Evolutionary conservation across 2,888 invertebrate species (phyloP).

Genomic region (Cenopis cana): DNA sequence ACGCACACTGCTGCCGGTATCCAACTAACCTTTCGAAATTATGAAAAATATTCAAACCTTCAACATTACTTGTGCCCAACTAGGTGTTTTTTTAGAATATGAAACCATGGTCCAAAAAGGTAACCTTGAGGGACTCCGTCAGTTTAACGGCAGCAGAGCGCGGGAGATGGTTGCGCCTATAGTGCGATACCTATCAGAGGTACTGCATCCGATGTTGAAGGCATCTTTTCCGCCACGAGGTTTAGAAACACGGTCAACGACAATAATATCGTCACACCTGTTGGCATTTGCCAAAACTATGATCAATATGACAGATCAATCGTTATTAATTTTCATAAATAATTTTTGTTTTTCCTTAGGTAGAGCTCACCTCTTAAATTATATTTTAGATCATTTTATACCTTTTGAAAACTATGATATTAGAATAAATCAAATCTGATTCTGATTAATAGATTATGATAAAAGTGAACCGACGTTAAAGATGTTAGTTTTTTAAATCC

Average conservation of each 20-base stretch:
- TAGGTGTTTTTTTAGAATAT: slow-evolving; percentile 9
- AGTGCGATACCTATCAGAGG: slow-evolving; percentile 90
- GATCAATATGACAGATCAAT: slow-evolving; percentile 21
- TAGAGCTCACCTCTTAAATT: background rate
- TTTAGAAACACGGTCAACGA: slow-evolving; percentile 99
- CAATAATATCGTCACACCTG: slow-evolving; percentile 98
- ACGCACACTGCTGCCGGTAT: slow-evolving; percentile 60
- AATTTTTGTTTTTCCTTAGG: background rate
- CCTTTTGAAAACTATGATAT: background rate
- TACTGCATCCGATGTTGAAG: slow-evolving; percentile 93
- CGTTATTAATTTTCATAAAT: background rate
- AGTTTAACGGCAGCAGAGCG: slow-evolving; percentile 56
- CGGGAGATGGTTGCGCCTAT: slow-evolving; percentile 51
- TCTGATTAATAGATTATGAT: background rate
- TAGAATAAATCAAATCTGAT: background rate
- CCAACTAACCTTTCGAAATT: background rate
- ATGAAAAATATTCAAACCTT: background rate
- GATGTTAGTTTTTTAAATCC: slow-evolving; percentile 7
- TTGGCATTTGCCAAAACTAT: slow-evolving; percentile 74
- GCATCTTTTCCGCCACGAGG: slow-evolving; percentile 98
- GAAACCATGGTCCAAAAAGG: background rate
- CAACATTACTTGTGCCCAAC: background rate
- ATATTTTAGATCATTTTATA: background rate
- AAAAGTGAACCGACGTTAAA: slow-evolving; percentile 18
- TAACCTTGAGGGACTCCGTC: slow-evolving; percentile 47